Base-by-base conservation (phyloP, 2,113 vertebrate genomes). In the Notarius lentiginosus region DNA sequence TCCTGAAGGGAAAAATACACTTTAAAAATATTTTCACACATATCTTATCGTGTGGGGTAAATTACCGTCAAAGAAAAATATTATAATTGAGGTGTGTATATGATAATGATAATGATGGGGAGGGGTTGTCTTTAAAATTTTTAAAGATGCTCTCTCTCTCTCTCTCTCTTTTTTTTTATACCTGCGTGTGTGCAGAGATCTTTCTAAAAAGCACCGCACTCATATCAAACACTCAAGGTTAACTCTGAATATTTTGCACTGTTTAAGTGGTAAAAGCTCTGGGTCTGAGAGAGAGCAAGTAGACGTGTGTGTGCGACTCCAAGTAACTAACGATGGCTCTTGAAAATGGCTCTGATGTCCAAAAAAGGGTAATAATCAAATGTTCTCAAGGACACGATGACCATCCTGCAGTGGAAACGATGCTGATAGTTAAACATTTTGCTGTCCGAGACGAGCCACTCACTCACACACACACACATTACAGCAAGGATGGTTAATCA, bases 251-350 rank as follows among this genome's bases (percentile, higher is more conserved):
- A 95, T 95, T 95, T 95, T 95, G 94, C 94, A 94, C 93, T 94
- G 91, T 95, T 95, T 93, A 94, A 95, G 94, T 94, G 95, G 95
- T 96, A 95, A 95, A 96, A 96, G 95, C 95, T 95, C 95, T 93
- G 91, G 89, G 92, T 93, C 94, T 81, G 85, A 82, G 86, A 75
- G 58, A 82, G 66, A n/a, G 34, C 91, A 91, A 20, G 90, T 20
- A 47, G 18, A 12, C 20, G 27, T 11, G 56, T 41, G 73, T 24
- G 58, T 66, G 68, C 10, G 68, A 47, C 17, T 17, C 34, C 20
- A 18, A 9, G 14, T 6, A 2, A 94, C 91, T 92, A 80, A 80
- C 24, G 1, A 91, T 66, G 92, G 91, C 91, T 94, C 93, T 92
- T 94, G 91, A 94, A 94, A 95, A 95, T 93, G 92, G 93, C 94